phyloP scores from a whole-genome alignment of 2,888 invertebrate genomes.

The Macropis europaea region DNA sequence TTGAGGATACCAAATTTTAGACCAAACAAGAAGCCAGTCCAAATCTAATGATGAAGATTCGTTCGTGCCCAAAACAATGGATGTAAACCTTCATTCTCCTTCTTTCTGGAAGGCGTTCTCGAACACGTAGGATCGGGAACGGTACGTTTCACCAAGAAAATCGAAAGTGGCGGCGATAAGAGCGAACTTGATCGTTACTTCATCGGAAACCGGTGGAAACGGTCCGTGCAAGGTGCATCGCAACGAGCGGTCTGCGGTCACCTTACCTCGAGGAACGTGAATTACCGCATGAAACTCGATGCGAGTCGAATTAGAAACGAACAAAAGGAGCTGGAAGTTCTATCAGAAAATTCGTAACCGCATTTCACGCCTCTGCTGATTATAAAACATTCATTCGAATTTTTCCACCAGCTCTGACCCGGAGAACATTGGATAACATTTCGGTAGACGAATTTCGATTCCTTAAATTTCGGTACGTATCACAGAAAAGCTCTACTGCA shows the following conservation, averaged over 20 bases:
- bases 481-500: too few species aligned
- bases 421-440: too few species aligned
- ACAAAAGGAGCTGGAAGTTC: slow-evolving; percentile 10
- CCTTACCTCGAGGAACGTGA: slow-evolving; percentile 42
- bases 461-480: too few species aligned
- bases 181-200: slow-evolving; percentile 35
- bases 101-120: neutral
- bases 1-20: too few species aligned
- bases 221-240: slow-evolving; percentile 34
- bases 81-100: too few species aligned
- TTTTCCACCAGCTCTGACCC: neutral
- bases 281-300: slow-evolving; percentile 48
- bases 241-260: slow-evolving; percentile 39
- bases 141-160: slow-evolving; percentile 11
- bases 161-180: slow-evolving; percentile 40
- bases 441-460: too few species aligned
- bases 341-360: too few species aligned
- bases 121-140: neutral
- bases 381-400: too few species aligned
- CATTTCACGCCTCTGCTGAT: too few species aligned
- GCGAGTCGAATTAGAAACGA: slow-evolving; percentile 1
- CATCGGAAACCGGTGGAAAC: slow-evolving; percentile 22
- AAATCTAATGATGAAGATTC: too few species aligned
- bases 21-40: too few species aligned
- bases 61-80: too few species aligned